Base-by-base conservation (phyloP, 2,888 invertebrate species). In the Anaspis maculata region DNA sequence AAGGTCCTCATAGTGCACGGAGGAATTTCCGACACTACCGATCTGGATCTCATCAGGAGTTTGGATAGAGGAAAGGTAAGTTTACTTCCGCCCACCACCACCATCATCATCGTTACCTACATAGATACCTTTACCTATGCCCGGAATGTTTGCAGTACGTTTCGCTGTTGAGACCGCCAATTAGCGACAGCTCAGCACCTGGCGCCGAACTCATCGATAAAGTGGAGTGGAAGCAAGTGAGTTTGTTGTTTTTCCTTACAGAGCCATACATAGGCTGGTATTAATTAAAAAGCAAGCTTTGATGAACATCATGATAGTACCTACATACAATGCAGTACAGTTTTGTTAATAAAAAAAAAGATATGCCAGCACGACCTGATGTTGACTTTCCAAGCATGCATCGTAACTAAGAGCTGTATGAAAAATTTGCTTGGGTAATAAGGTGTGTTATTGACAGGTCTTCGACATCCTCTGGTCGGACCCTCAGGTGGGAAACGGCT, bases 401-500 rank as follows among this genome's bases (percentile, higher is more conserved):
- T n/a, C n/a, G n/a, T n/a, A n/a, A n/a, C n/a, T n/a, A n/a, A n/a
- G n/a, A n/a, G n/a, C n/a, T n/a, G n/a, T n/a, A n/a, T n/a, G n/a
- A n/a, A n/a, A n/a, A n/a, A n/a, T n/a, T n/a, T n/a, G n/a, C n/a
- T n/a, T n/a, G n/a, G n/a, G n/a, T n/a, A n/a, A n/a, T n/a, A n/a
- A n/a, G n/a, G n/a, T n/a, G n/a, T n/a, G n/a, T n/a, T n/a, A n/a
- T 19, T 19, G 19, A 6, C 54, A 90, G 88, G 80, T 94, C n/a
- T 81, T 92, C 57, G 94, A 94, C 62, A 77, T 92, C 19, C 71
- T 94, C 47, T 94, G 94, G 94, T 90, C 90, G 49, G 94, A 94
- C 66, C 94, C 94, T 0, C 84, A 84, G 61, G 74, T 77, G 32
- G 74, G 70, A 1, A 76, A 78, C 5, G 88, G 89, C 2, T 88